These are phyloP conservation scores for Montifringilla adamsi DNA, from an alignment of 2,113 vertebrate genomes.

Conservation along the genomic window DNA sequence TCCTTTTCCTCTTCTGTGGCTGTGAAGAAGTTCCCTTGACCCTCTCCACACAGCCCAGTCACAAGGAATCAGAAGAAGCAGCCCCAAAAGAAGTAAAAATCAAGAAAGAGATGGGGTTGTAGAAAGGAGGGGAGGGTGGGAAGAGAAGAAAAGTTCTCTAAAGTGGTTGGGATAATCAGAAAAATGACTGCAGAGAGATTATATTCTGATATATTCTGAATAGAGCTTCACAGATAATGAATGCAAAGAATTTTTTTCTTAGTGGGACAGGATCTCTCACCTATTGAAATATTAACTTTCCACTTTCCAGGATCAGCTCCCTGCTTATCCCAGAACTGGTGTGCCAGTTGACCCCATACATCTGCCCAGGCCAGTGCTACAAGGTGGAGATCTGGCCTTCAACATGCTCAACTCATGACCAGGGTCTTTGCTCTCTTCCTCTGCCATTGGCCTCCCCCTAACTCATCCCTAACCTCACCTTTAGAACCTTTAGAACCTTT, in stretches of 20 bases:
- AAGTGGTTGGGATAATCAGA: not conserved
- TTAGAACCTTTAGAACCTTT: not conserved
- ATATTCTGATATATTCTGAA: not conserved
- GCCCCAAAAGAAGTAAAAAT: not conserved
- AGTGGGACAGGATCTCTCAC: not conserved
- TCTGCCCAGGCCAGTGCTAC: not conserved
- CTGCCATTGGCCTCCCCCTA: fast-evolving
- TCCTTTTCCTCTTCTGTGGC: not conserved
- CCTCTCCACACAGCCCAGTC: not conserved
- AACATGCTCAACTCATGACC: not conserved
- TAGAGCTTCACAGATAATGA: not conserved
- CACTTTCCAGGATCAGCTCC: not conserved
- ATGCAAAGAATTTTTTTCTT: not conserved
- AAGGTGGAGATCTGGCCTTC: not conserved
- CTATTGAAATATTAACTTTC: not conserved
- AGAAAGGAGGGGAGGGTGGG: not conserved
- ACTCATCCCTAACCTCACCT: not conserved
- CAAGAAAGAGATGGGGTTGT: not conserved
- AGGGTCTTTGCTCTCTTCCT: not conserved
- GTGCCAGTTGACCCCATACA: not conserved
- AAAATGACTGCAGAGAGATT: not conserved
- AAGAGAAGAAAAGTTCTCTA: not conserved
- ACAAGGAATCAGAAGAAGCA: not conserved
- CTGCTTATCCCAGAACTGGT: not conserved
- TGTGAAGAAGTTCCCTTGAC: not conserved